These are phyloP conservation scores for Porites australiensis DNA, from an alignment of 64 coral and sea anemone genomes.

Conservation along the genomic window DNA sequence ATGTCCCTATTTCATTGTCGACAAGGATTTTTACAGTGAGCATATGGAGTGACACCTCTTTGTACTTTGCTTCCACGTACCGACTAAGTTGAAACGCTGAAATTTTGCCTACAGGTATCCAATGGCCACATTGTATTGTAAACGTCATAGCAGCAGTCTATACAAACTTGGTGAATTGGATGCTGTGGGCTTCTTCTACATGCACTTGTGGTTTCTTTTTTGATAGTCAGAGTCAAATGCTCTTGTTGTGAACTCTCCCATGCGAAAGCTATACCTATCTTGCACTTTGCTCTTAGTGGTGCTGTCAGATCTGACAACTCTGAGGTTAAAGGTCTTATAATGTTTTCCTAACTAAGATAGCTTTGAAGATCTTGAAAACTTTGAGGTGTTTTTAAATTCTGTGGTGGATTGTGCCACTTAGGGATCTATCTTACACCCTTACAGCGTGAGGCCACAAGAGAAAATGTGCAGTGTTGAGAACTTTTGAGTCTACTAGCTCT, in stretches of 20 bases:
- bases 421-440: conserved; percentile 22
- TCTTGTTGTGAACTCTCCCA: not conserved
- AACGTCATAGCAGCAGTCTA: not conserved
- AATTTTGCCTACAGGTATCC: conserved; percentile 26
- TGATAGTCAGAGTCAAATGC: not conserved
- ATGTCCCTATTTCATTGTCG: conserved; percentile 7
- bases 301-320: not conserved
- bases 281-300: conserved; percentile 39
- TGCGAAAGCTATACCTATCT: not conserved
- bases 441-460: not conserved
- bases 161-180: conserved; percentile 3
- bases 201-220: not conserved
- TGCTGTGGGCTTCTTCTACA: conserved; percentile 6
- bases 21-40: conserved; percentile 19
- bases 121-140: not conserved
- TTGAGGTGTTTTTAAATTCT: not conserved
- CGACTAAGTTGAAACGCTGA: not conserved
- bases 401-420: conserved; percentile 32
- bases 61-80: not conserved
- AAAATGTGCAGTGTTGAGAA: not conserved
- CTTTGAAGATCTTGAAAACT: conserved; percentile 10
- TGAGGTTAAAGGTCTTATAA: conserved; percentile 51
- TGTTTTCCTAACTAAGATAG: conserved; percentile 56
- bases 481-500: conserved; percentile 48
- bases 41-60: not conserved